Conservation (phyloP, 2,888 invertebrate species). For the Platerodrilus igneus region DNA sequence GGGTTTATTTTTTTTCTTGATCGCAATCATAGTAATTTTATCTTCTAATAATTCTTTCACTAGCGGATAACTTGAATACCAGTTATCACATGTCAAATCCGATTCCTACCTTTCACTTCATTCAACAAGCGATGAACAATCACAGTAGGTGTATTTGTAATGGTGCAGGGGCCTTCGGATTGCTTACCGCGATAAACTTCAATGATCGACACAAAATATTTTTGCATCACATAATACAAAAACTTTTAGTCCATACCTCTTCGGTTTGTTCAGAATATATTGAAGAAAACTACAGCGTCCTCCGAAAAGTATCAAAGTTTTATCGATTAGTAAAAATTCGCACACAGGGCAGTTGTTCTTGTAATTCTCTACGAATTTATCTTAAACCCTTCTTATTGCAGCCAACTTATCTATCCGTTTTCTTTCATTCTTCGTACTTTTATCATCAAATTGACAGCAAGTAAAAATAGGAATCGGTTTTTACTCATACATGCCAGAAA, state of each 20-base stretch:
- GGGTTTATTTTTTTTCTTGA: conserved; percentile 32
- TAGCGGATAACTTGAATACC: conserved; percentile 29
- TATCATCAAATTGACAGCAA: too few species aligned
- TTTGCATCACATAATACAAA: conserved; percentile 28
- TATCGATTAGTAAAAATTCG: conserved; percentile 22
- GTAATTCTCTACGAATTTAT: too few species aligned
- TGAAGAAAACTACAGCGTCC: conserved; percentile 24
- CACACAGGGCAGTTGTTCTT: too few species aligned
- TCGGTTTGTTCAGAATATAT: conserved; percentile 28
- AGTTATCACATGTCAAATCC: conserved; percentile 29
- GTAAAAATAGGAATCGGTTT: too few species aligned
- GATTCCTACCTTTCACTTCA: conserved; percentile 15
- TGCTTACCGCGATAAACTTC: conserved; percentile 21
- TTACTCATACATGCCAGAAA: too few species aligned
- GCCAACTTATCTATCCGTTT: too few species aligned
- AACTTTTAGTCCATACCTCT: conserved; percentile 29
- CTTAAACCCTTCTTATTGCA: too few species aligned
- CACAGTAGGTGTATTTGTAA: conserved; percentile 17
- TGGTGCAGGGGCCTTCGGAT: conserved; percentile 21
- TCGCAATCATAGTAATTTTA: conserved; percentile 29
- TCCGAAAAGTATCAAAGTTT: conserved; percentile 19
- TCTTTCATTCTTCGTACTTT: too few species aligned
- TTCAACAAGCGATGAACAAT: conserved; percentile 20
- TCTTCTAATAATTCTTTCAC: conserved; percentile 24
- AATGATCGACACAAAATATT: conserved; percentile 20